Percentiles rank a stretch among this genome's conserved stretches.
phyloP scores from a whole-genome alignment of 2,113 vertebrate genomes.

The Cephalophus harveyi region DNA sequence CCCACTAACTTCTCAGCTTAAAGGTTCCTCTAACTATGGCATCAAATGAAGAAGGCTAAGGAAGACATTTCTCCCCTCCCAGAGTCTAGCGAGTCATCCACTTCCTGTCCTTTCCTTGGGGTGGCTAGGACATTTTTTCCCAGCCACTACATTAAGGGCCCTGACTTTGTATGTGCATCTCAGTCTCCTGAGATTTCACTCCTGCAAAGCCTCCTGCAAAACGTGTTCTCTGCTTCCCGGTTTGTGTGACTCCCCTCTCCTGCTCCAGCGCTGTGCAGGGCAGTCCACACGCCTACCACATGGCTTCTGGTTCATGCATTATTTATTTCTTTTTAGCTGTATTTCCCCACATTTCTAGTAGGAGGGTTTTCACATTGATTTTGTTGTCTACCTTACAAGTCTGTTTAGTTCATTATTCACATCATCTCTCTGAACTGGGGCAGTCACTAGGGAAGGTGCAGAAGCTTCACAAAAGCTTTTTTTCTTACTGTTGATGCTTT shows the following conservation, averaged over 20 bases:
- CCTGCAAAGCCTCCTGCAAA: neutral
- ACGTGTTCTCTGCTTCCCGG: neutral
- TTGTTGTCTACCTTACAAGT: neutral
- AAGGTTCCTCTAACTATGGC: neutral
- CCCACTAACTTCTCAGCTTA: neutral
- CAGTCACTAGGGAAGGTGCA: neutral
- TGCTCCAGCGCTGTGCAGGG: neutral
- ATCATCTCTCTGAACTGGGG: accelerated
- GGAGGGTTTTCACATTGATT: neutral
- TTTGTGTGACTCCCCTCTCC: neutral
- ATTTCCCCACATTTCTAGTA: neutral
- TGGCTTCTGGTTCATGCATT: neutral
- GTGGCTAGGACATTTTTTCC: neutral
- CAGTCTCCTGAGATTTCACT: neutral
- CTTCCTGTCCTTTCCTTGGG: neutral
- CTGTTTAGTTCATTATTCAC: neutral
- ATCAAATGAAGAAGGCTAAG: neutral
- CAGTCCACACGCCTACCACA: accelerated
- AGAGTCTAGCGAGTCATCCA: neutral
- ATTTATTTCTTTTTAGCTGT: neutral
- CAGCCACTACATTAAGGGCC: neutral
- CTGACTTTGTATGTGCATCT: neutral
- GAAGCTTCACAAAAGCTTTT: neutral
- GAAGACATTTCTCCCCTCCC: neutral
- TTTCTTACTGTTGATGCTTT: neutral